Conservation (phyloP, 2,888 invertebrate genomes). For the Caenorhabditis panamensis region DNA sequence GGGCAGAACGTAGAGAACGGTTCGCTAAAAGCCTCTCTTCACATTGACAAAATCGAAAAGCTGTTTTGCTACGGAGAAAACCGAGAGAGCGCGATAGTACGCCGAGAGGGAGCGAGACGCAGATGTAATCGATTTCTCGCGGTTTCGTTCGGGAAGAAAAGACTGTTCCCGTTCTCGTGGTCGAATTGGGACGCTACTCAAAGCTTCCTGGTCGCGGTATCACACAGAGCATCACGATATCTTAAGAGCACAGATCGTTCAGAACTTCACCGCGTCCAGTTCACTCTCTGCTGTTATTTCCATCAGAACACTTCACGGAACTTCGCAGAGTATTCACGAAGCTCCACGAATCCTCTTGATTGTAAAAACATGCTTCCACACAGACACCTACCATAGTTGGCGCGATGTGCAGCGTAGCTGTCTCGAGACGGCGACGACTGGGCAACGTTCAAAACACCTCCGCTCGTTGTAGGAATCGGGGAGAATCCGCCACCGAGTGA, state of each 20-base stretch:
- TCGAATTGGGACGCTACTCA: background rate
- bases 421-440: conserved; percentile 70
- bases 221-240: too few species aligned
- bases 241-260: too few species aligned
- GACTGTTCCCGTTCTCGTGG: background rate
- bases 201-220: background rate
- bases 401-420: conserved; percentile 36
- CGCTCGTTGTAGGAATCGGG: conserved; percentile 73
- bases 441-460: conserved; percentile 62
- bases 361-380: background rate
- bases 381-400: conserved; percentile 69
- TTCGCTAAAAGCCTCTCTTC: background rate
- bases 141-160: background rate
- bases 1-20: background rate
- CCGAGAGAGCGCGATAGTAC: background rate
- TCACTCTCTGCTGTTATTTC: conserved; percentile 5
- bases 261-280: too few species aligned
- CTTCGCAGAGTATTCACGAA: background rate
- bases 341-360: background rate
- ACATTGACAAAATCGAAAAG: background rate
- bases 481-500: conserved; percentile 71
- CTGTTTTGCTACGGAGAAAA: conserved; percentile 1
- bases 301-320: background rate
- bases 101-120: conserved; percentile 2
- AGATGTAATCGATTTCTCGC: conserved; percentile 10